Evolutionary conservation across 2,113 vertebrate genomes (phyloP), one percentile per base, ranked within the genome.

Genomic region (Calyptommatus sinebrachiatus): DNA sequence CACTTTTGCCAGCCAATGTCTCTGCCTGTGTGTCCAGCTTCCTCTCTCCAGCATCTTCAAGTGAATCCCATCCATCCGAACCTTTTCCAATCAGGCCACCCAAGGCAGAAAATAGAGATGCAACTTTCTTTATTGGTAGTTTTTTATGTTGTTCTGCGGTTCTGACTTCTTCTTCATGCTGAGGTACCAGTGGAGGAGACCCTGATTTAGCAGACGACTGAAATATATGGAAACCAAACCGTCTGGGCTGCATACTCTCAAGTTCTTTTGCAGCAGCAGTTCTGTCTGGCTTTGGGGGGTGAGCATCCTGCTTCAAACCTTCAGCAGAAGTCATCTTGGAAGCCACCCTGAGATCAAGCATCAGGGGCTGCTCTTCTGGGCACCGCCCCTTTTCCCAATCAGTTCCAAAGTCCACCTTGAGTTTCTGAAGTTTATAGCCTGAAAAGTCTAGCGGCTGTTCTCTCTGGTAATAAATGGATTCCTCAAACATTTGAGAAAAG

Each of bases 401-500:
- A 81, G 94, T 89, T 77, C 86, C 87, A 71, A 96, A 93, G 91
- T 96, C 95, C 80, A 96, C 94, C 89, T 94, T 96, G 77, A 97
- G 91, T 89, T 97, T 98, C 87, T 97, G 95, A 89, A 97, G 92
- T 83, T 89, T 95, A 86, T 97, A 96, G 61, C 91, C 93, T 71
- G 96, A 96, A 80, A 99, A 96, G 91, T 99, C 96, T 78, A 97
- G 68, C 0, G 92, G 93, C 57, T 95, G 94, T 75, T 97, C 95
- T 61, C 86, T 92, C 86, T 97, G 96, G 77, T 87, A 93, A 83
- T 93, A 87, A 88, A 94, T 92, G 28, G 96, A 97, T 78, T 97
- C 95, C 89, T 97, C 96, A 95, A 97, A 96, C 93, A 97, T 94
- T 82, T 97, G 90, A 53, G 97, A 96, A 88, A 98, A 97, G 1